phyloP scores from a whole-genome alignment of 2,888 invertebrate species.

The Gonocerus acuteangulatus region DNA sequence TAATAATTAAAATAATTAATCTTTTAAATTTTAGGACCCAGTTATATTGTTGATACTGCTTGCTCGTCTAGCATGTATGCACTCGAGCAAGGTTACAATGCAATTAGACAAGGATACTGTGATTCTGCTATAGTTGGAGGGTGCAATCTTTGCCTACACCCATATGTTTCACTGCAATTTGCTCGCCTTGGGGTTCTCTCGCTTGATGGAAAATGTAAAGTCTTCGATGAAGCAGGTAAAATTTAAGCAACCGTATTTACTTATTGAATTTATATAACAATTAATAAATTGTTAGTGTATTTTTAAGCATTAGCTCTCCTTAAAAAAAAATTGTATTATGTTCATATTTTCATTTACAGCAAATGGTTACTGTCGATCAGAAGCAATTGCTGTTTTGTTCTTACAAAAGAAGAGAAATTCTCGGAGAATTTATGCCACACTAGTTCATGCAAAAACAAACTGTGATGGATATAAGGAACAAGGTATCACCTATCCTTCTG shows the following conservation, averaged over 20 bases:
- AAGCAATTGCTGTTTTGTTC: conserved; percentile 45
- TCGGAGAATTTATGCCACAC: conserved; percentile 56
- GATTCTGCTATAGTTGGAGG: conserved; percentile 87
- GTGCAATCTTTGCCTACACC: conserved; percentile 75
- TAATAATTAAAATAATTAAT: too few species aligned
- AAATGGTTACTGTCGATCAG: conserved; percentile 48
- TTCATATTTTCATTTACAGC: conserved; percentile 35
- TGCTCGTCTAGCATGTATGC: conserved; percentile 91
- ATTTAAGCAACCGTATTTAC: not conserved
- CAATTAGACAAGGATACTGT: conserved; percentile 70
- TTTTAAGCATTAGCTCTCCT: not conserved
- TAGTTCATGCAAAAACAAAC: conserved; percentile 71
- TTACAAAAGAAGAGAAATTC: conserved; percentile 51
- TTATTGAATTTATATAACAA: too few species aligned
- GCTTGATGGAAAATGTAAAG: conserved; percentile 76
- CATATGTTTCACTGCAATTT: conserved; percentile 83
- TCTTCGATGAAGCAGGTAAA: conserved; percentile 76
- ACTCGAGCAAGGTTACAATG: conserved; percentile 69
- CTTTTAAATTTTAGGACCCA: conserved; percentile 55
- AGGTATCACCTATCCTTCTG: conserved; percentile 61
- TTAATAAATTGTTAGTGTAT: not conserved
- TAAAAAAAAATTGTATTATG: not conserved
- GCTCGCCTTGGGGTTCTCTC: conserved; percentile 63
- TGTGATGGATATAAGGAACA: conserved; percentile 69
- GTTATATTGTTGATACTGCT: conserved; percentile 82